Base-by-base conservation (phyloP, 2,797 vertebrate species). In the Rhinella marina region DNA sequence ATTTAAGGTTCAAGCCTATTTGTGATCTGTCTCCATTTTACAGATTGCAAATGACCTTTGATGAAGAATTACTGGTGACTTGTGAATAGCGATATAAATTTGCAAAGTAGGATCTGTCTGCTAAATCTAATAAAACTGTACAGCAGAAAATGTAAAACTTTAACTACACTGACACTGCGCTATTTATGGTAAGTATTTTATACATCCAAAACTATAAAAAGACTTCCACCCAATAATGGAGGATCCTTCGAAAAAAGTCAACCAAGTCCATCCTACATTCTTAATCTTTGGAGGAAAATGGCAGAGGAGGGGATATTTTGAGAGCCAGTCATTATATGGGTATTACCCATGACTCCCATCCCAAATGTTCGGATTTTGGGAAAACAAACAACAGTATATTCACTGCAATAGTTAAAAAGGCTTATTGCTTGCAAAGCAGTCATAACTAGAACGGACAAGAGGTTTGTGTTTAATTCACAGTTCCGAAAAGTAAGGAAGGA, bases 391-490 rank as follows among this genome's bases (percentile, higher is more conserved):
- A 80, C n/a, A 81, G 29, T 61, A 61, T 80, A 80, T 29, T 21
- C 8, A 32, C 1, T 16, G 79, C 19, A 64, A 62, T 32, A 61
- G n/a, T 19, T 80, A 80, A 59, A 81, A 41, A 32, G 23, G 78
- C 9, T 81, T 81, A 81, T 21, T 81, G 78, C 79, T 81, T 13
- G 21, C 59, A 62, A 81, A 81, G 29, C 57, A 41, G 32, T 48
- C 29, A 13, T 81, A n/a, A 1, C 79, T 81, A 41, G 9, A 27
- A 66, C 25, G 29, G 68, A 84, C 32, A n/a, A 72, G 68, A 75
- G 66, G 64, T 57, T 84, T 75, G 54, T 17, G 25, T 50, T 70
- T 50, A 48, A 86, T 82, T 83, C 84, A 86, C 73, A 86, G 80
- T 86, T 81, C 79, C 48, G 79, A 77, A 77, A 77, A 77, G 50